Base-by-base conservation (phyloP, 2,797 vertebrate genomes). In the Spheniscus humboldti region DNA sequence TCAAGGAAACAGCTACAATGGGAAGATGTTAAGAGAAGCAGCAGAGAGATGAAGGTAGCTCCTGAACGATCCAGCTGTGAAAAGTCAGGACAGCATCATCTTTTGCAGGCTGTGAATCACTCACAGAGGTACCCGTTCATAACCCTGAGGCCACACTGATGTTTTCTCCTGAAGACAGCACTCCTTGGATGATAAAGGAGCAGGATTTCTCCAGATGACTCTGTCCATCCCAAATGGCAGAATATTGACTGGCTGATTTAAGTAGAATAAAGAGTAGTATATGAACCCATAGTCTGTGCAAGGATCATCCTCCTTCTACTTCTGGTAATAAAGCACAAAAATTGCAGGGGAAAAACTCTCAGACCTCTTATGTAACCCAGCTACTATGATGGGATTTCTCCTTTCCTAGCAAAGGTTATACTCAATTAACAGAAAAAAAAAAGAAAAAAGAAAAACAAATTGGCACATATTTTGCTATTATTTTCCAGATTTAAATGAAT, bases 401-500 rank as follows among this genome's bases (percentile, higher is more conserved):
- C 6, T 91, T 50, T 69, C 31, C 35, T 72, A 39, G 16, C 39
- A 78, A 60, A 77, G 13, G 11, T 80, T 95, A 78, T 28, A 13
- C 18, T 82, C 9, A 30, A 41, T 57, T 45, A 86, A 56, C 13
- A 76, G 5, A 28, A 73, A 63, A 22, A 22, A 64, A 52, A 64
- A 2, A 4, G 24, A 24, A 48, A 12, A 25, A 33, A 20, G 31
- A 16, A 72, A 52, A 41, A 33, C 4, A 72, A 91, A 86, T 41
- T 4, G 14, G 10, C 11, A 63, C 27, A 35, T 79, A 88, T 64
- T 73, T 68, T 73, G 19, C 39, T 71, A 91, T 84, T 95, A 59
- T 96, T 96, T 96, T 90, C 64, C 76, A 90, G 47, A 77, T 84
- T 85, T 73, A 91, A 96, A 76, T 81, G 59, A 96, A 73, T 41